phyloP scores from a whole-genome alignment of 1,140 invertebrate genomes.

The Drosophila pachea region DNA sequence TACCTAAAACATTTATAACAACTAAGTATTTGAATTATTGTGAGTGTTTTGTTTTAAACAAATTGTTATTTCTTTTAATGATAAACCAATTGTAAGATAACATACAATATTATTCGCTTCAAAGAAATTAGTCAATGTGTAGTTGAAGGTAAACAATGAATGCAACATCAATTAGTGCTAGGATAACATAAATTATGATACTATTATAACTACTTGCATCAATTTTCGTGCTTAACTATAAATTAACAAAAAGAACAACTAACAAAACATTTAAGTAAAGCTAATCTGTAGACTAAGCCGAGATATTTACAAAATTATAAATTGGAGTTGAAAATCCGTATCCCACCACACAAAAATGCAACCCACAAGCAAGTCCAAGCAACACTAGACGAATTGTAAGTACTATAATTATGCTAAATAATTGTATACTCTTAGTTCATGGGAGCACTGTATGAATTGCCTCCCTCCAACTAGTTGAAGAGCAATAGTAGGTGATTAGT shows the following conservation, averaged over 20 bases:
- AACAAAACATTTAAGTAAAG: constrained; percentile 10
- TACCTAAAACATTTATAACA: constrained; percentile 58
- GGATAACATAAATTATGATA: constrained; percentile 9
- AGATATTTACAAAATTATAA: constrained; percentile 22
- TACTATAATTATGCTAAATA: constrained; percentile 44
- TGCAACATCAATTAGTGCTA: constrained; percentile 22
- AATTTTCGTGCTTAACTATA: constrained; percentile 26
- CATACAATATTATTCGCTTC: constrained; percentile 20
- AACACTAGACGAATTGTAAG: constrained; percentile 24
- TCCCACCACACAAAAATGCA: constrained; percentile 68
- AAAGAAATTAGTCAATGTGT: constrained; percentile 52
- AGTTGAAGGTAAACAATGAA: constrained; percentile 35
- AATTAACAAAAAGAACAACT: neutral
- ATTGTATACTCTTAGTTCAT: constrained; percentile 26
- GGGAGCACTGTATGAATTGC: constrained; percentile 6
- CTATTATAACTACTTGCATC: constrained; percentile 17
- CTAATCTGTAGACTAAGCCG: constrained; percentile 27
- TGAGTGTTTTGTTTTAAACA: constrained; percentile 56
- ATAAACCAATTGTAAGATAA: constrained; percentile 33
- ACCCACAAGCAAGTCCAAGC: constrained; percentile 70
- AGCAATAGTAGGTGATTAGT: constrained; percentile 29
- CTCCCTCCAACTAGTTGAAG: constrained; percentile 18
- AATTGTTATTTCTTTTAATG: constrained; percentile 57
- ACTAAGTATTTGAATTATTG: constrained; percentile 56
- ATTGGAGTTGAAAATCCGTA: constrained; percentile 57